Evolutionary conservation across 1,140 invertebrate species (phyloP), one percentile per base, ranked within the genome.

Genomic region (Mesaphorura yosii): DNA sequence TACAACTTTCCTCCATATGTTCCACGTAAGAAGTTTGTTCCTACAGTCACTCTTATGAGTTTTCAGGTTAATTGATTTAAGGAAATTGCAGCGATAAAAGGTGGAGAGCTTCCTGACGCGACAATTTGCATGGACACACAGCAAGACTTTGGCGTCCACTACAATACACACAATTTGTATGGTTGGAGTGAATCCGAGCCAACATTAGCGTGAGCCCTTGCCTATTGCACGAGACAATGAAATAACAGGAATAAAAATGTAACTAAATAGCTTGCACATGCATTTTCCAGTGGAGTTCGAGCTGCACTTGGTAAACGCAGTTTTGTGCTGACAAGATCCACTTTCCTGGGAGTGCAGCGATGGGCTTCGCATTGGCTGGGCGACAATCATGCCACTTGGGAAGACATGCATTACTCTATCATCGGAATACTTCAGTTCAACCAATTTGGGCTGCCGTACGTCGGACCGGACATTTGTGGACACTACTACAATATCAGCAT

Each of bases 381-480:
- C n/a, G 75, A 76, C 59, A 74, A 78, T 60, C 64, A 45, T 1
- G 69, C 70, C 3, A 54, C 59, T 15, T 78, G 74, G 75, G 56
- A 64, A 5, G 67, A 76, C 57, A 53, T 78, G 48, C 59, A 63
- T 37, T 65, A 60, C 34, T 70, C 73, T 15, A 69, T 78, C 23
- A 68, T 73, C 40, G 75, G 70, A 29, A 51, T 52, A 12, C 54
- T 62, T 5, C 60, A 62, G 45, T 60, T 41, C 42, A 55, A 59
- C 41, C 46, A 53, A 27, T 62, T 58, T 34, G 57, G 57, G 1
- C 67, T 74, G 10, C 70, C 72, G 17, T 67, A 74, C 63, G 57
- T 53, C 17, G 51, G 58, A 17, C 28, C 53, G 26, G 51, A 57
- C 27, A 58, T 61, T 55, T 61, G 55, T 34, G 55, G 59, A 76